Evolutionary conservation across 1,140 invertebrate genomes (phyloP).

Genomic region (Matsumurasca onukii): DNA sequence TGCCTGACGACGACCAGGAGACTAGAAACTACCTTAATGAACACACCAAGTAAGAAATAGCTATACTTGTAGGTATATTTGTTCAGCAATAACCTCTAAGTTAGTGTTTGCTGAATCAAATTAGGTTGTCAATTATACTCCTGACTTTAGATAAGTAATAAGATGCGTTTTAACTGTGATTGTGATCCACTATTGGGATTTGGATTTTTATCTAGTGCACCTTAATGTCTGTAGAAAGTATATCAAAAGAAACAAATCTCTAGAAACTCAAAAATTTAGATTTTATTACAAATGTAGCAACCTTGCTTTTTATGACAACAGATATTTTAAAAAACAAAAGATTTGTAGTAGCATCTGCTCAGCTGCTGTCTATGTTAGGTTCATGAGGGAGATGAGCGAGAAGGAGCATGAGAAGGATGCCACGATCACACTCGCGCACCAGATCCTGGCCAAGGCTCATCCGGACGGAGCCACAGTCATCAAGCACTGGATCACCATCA

Average conservation of each 20-base stretch:
- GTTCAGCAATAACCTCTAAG: not conserved
- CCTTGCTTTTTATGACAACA: no score
- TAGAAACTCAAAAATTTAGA: no score
- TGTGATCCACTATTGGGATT: no score
- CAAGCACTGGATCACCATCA: constrained; percentile 97
- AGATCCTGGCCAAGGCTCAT: constrained; percentile 88
- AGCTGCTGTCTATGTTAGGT: constrained; percentile 53
- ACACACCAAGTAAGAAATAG: constrained; percentile 68
- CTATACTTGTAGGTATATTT: no score
- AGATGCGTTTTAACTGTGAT: not conserved
- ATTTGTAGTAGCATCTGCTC: no score
- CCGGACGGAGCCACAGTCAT: constrained; percentile 92
- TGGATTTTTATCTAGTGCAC: no score
- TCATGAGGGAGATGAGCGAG: constrained; percentile 78
- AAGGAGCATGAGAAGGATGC: constrained; percentile 87
- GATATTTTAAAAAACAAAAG: no score
- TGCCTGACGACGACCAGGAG: constrained; percentile 90
- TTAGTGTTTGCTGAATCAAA: not conserved
- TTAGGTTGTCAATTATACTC: not conserved
- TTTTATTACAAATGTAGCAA: no score
- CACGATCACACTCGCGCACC: constrained; percentile 84
- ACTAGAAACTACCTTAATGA: constrained; percentile 82
- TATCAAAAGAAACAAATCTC: no score
- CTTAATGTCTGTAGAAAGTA: not conserved
- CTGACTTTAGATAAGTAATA: not conserved